phyloP scores from a whole-genome alignment of 1,140 invertebrate species.

The Aphelinus atriplicis region DNA sequence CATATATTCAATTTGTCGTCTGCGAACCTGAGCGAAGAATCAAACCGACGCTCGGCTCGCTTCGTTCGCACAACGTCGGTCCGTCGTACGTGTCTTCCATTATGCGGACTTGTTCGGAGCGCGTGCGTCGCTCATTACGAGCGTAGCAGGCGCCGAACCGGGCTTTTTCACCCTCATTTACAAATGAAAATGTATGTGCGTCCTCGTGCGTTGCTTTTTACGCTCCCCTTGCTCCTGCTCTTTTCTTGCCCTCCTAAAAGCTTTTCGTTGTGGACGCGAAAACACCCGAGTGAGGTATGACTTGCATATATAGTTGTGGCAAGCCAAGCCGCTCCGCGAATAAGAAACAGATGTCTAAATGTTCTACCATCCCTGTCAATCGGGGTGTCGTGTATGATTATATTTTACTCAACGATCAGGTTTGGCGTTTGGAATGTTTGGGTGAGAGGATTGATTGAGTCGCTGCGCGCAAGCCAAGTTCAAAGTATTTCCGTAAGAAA shows the following conservation, averaged over 20 bases:
- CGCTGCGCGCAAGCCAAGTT: too few species aligned
- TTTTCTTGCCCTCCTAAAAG: conserved; percentile 11
- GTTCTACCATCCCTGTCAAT: too few species aligned
- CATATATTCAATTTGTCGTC: conserved; percentile 31
- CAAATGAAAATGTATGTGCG: not conserved
- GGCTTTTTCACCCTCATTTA: conserved; percentile 3
- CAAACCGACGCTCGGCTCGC: conserved; percentile 3
- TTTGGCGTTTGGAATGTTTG: too few species aligned
- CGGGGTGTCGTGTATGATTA: too few species aligned
- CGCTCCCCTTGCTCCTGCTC: not conserved
- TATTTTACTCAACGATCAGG: too few species aligned
- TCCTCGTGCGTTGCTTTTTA: conserved; percentile 1
- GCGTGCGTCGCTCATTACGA: conserved; percentile 3
- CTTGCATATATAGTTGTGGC: too few species aligned
- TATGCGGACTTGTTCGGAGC: not conserved
- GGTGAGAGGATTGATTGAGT: too few species aligned
- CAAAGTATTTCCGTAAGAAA: too few species aligned
- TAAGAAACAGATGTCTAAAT: too few species aligned
- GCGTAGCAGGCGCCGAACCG: not conserved
- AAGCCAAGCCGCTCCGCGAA: too few species aligned
- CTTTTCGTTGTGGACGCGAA: not conserved
- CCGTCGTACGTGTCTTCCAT: not conserved
- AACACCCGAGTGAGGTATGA: not conserved
- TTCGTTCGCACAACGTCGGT: not conserved
- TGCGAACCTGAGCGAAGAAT: conserved; percentile 24